Base-by-base conservation (phyloP, 2,113 vertebrate species). In the Tylochromis polylepis region DNA sequence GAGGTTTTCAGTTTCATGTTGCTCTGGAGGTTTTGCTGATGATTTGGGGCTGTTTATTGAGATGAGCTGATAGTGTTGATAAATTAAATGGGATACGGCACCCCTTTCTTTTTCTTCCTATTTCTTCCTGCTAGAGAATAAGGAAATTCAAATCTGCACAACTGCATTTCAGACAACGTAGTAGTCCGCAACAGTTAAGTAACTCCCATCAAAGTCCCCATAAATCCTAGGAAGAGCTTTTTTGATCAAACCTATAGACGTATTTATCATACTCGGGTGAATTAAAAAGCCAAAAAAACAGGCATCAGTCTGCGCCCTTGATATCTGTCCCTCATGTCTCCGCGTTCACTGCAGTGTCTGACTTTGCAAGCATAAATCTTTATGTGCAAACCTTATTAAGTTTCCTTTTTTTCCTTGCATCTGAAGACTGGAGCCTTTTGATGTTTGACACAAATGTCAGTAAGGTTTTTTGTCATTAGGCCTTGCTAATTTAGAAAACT, bases 311-410 rank as follows among this genome's bases (percentile, higher is more conserved):
- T 93, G 79, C 38, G 6, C 49, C 43, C 22, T 75, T 75, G 12
- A 49, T 16, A 10, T 43, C n/a, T 43, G 14, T 27, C 65, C 65
- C 65, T 46, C 65, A 46, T 49, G 70, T 75, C 70, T 49, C 70
- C 43, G 49, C 15, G 3, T 75, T 75, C 46, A 75, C 70, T 75
- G 43, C 62, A 59, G 51, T 38, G 88, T 87, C 83, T 87, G 85
- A 89, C 83, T 88, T 83, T 84, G 34, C 85, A 70, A 36, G 62
- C 84, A 87, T 95, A 95, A 95, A 94, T 92, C 92, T 91, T 88
- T 89, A 84, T 72, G 56, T 90, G 22, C 58, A 78, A 79, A 79
- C 58, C 84, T 94, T 94, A 91, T 93, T 90, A 92, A 85, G 80
- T 87, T 93, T 78, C 83, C 84, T 56, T 31, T 87, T 83, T 60